Percentiles rank a stretch among this genome's conserved stretches.
These are phyloP conservation scores for Montipora capitata DNA, from an alignment of 92 coral and sea anemone species.

Conservation along the genomic window DNA sequence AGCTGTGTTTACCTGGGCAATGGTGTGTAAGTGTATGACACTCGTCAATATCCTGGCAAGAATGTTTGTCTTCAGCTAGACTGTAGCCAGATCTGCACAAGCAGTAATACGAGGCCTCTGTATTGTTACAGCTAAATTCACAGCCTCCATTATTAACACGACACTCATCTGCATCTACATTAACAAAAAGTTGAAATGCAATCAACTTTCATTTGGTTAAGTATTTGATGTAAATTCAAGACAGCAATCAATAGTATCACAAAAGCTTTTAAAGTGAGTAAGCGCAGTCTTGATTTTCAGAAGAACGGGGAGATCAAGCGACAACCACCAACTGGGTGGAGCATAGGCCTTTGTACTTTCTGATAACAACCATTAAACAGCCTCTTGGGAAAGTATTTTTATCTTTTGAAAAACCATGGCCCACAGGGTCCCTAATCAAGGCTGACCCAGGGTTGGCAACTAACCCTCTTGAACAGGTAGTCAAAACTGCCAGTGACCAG, in stretches of 20 bases:
- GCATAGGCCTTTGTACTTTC: too few species aligned
- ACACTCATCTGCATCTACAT: conserved; percentile 81
- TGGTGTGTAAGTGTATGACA: conserved; percentile 51
- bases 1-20: conserved; percentile 69
- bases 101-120: conserved; percentile 79
- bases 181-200: not conserved
- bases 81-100: conserved; percentile 78
- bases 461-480: too few species aligned
- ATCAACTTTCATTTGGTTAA: too few species aligned
- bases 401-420: too few species aligned
- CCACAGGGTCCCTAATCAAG: too few species aligned
- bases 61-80: conserved; percentile 73
- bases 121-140: conserved; percentile 81
- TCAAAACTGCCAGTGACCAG: too few species aligned
- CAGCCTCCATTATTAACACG: conserved; percentile 82
- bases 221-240: not conserved
- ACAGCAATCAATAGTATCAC: not conserved
- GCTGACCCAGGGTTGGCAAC: too few species aligned
- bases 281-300: not conserved
- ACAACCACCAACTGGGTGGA: too few species aligned
- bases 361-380: too few species aligned
- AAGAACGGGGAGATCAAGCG: not conserved
- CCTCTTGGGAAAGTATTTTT: too few species aligned
- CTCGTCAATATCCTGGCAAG: conserved; percentile 74
- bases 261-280: too few species aligned